Conservation (phyloP, 1,140 invertebrate species). For the Solen grandis region DNA sequence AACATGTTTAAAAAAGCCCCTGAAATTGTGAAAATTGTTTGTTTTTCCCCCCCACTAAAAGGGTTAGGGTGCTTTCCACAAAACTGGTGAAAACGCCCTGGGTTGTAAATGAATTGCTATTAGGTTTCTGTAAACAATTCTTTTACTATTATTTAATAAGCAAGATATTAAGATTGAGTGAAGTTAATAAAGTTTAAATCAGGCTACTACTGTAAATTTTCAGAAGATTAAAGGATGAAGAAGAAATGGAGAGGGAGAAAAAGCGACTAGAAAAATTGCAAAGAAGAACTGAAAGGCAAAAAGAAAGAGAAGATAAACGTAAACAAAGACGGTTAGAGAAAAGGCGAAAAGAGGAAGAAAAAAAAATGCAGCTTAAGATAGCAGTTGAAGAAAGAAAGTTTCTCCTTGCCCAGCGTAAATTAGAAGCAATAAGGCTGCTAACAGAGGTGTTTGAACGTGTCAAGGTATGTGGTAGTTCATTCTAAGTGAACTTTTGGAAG, state of each 20-base stretch:
- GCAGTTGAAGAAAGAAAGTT: constrained; percentile 90
- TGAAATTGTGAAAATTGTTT: no score
- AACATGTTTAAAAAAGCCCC: no score
- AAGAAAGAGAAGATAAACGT: constrained; percentile 72
- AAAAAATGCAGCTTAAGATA: constrained; percentile 78
- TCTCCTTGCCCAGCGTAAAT: constrained; percentile 91
- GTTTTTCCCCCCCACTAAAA: no score
- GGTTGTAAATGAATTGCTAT: no score
- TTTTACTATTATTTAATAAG: no score
- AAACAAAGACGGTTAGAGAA: constrained; percentile 76
- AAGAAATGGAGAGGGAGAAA: constrained; percentile 86
- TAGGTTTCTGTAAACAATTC: no score
- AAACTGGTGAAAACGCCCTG: no score
- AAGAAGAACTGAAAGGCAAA: constrained; percentile 61
- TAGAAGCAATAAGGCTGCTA: constrained; percentile 93
- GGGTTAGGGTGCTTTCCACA: no score
- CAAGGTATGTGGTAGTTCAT: constrained; percentile 68
- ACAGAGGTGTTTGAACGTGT: constrained; percentile 95
- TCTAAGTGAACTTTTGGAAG: no score
- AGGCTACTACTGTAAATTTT: no score
- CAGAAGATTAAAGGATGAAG: constrained; percentile 81
- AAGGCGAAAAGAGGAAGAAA: constrained; percentile 77
- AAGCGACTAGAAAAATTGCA: constrained; percentile 75
- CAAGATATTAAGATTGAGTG: no score
- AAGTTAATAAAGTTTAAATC: no score